Base-by-base conservation (phyloP, 2,888 invertebrate genomes). In the Horisme vitalbata region DNA sequence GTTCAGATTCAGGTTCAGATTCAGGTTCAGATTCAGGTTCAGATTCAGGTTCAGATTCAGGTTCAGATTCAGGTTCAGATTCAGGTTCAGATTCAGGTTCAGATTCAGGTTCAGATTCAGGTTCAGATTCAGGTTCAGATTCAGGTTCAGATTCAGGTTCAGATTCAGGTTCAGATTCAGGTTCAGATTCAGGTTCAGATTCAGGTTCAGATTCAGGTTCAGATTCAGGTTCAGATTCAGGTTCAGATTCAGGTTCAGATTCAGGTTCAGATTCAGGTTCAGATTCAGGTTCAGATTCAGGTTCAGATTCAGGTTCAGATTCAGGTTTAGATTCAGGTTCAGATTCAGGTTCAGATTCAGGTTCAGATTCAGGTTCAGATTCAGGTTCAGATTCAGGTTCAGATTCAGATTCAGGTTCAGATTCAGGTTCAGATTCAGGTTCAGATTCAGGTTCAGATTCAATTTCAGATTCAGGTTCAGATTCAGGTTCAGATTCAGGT, bases 291-390 rank as follows among this genome's bases (percentile, higher is more conserved):
- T 26, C 4, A 28, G 36, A 35, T 30, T 32, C 31, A 44, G 44
- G 36, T 44, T 36, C 31, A 26, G 35, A 36, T 32, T 36, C 30
- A 43, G 44, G 36, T 36, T 36, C 23, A 36, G 44, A 27, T 43
- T 30, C 11, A 30, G 31, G 30, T 38, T 23, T 11, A 28, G 30
- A 21, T 28, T 30, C 30, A 35, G 34, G 24, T 30, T 31, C 23
- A 32, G 44, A 31, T 36, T 32, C 13, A 35, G 44, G 31, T 31
- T 24, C 15, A 37, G 28, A 36, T 36, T 26, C 23, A 26, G 31
- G 24, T 30, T 41, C 13, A 32, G 32, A 31, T 32, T 31, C 30
- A 32, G 31, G 32, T 41, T 24, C 15, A 21, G 31, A 35, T 35
- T 31, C 13, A 36, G 30, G 14, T 24, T 15, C 13, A 9, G 30